Evolutionary conservation across 1,140 invertebrate genomes (phyloP).

Genomic region (Pissodes strobi): DNA sequence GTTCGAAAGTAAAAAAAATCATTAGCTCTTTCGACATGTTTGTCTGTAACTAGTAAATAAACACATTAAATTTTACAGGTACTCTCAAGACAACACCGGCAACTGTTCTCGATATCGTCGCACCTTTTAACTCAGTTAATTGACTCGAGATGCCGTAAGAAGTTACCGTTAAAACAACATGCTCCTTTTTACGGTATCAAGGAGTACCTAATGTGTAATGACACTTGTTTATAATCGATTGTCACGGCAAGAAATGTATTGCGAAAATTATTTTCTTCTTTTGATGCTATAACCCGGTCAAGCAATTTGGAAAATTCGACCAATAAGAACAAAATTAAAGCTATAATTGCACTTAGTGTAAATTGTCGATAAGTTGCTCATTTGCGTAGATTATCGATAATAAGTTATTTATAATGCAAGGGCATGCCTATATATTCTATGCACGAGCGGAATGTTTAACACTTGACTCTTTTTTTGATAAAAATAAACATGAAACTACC

Average conservation of each 20-base stretch:
- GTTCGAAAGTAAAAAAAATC: too few relatives aligned
- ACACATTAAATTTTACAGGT: too few relatives aligned
- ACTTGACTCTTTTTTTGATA: too few relatives aligned
- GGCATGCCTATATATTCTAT: too few relatives aligned
- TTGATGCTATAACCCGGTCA: too few relatives aligned
- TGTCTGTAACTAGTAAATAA: too few relatives aligned
- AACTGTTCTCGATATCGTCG: neutral
- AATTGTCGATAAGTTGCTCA: neutral
- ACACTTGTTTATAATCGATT: neutral
- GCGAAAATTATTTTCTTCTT: neutral
- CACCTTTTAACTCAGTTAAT: constrained; percentile 13
- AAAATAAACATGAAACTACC: too few relatives aligned
- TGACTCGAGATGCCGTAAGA: constrained; percentile 16
- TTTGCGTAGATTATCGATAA: too few relatives aligned
- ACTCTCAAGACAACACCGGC: neutral
- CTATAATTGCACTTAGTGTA: neutral
- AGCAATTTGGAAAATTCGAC: too few relatives aligned
- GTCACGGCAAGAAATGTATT: neutral
- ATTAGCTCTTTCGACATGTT: too few relatives aligned
- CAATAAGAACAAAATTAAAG: neutral
- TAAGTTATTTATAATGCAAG: too few relatives aligned
- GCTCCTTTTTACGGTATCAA: constrained; percentile 14
- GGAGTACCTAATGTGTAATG: neutral
- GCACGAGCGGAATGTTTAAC: too few relatives aligned
- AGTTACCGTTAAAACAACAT: constrained; percentile 12